Base-by-base conservation (phyloP, 2,888 invertebrate species). In the Melanargia galathea region DNA sequence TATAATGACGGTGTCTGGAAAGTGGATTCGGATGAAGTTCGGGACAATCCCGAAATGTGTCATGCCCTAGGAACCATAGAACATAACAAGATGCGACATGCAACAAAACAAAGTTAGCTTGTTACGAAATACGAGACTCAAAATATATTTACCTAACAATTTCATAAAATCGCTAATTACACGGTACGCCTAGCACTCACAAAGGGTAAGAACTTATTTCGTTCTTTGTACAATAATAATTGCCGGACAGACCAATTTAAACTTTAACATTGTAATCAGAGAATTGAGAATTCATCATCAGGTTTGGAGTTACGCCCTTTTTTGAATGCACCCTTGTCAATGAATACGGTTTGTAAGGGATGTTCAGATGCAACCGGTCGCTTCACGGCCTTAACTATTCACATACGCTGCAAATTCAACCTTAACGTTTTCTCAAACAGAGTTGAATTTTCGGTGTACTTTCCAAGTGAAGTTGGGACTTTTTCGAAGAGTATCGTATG, bases 121-220 rank as follows among this genome's bases (percentile, higher is more conserved):
- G 74, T 74, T 73, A 70, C 70, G 71, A 72, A 75, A 74, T 71
- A 73, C 67, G 70, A 72, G 51, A 72, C 72, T 72, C 75, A 72
- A 73, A 52, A 79, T 74, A 70, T 79, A 79, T 90, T 90, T 89
- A 87, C 85, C 89, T 89, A 89, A 78, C 86, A 89, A 90, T 90
- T 90, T 86, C 77, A 82, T 81, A 83, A 86, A 86, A 84, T 86
- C 84, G 81, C 89, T 90, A 90, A 90, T 90, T 89, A 89, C 78
- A 90, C 84, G 86, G 77, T 86, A 82, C 85, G 82, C 78, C 79
- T 83, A 81, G 75, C 82, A 80, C 71, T 80, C 75, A 88, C 84
- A 87, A 87, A 87, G 86, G 83, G 81, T 82, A 77, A 78, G 72
- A 77, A 75, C 74, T 77, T 73, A 70, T 70, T 71, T 69, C 67